Evolutionary conservation across 2,888 invertebrate genomes (phyloP).

Genomic region (Eumerus sabulonum): DNA sequence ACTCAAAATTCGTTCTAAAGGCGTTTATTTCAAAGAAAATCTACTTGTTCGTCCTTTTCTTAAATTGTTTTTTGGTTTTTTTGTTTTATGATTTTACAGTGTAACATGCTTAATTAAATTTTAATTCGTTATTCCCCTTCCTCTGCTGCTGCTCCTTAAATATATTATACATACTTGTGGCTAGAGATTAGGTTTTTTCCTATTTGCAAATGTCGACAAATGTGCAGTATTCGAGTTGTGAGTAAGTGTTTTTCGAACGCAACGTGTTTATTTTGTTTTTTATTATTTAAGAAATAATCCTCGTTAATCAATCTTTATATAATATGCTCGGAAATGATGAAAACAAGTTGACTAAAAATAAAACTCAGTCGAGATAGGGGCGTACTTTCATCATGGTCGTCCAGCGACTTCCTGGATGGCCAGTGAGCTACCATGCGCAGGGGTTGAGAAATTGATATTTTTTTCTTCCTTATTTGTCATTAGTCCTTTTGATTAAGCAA

Average conservation of each 20-base stretch:
- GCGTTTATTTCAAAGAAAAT: slow-evolving; percentile 46
- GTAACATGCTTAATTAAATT: slow-evolving; percentile 66
- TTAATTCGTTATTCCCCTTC: slow-evolving; percentile 17
- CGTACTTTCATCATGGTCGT: too few relatives aligned
- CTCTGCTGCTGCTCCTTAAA: slow-evolving; percentile 26
- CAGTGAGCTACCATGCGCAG: too few relatives aligned
- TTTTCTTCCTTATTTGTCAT: too few relatives aligned
- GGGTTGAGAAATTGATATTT: too few relatives aligned
- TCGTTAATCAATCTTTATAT: background rate
- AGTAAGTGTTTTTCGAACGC: slow-evolving; percentile 11
- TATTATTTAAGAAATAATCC: slow-evolving; percentile 10
- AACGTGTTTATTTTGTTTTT: slow-evolving; percentile 10
- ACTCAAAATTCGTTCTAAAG: slow-evolving; percentile 17
- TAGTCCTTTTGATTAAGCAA: too few relatives aligned
- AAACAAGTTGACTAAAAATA: slow-evolving; percentile 12
- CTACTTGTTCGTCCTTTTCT: background rate
- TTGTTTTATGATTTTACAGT: slow-evolving; percentile 66
- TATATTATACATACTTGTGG: slow-evolving; percentile 11
- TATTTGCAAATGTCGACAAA: slow-evolving; percentile 26
- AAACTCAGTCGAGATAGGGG: slow-evolving; percentile 13
- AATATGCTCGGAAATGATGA: slow-evolving; percentile 8
- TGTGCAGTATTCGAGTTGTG: slow-evolving; percentile 41
- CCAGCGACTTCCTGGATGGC: too few relatives aligned
- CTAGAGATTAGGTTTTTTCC: slow-evolving; percentile 26
- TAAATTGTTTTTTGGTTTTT: too few relatives aligned